phyloP scores from a whole-genome alignment of 2,797 vertebrate species.

The Enteromius afrohamiltoni region DNA sequence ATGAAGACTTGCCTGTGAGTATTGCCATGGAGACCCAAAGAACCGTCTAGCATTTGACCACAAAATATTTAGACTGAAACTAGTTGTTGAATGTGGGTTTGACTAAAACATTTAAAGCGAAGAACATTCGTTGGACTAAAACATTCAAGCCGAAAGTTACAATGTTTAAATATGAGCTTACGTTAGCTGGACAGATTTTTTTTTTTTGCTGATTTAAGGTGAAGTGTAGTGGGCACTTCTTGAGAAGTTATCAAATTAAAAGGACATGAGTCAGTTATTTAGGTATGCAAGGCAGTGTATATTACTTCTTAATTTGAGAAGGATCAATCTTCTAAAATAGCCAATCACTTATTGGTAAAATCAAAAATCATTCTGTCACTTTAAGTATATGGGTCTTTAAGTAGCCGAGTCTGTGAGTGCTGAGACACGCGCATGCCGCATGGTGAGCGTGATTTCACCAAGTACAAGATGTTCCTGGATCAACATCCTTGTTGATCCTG shows the following conservation, averaged over 20 bases:
- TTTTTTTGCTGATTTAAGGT: too few relatives aligned
- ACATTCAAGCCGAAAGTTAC: background rate
- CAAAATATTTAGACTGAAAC: slow-evolving; percentile 24
- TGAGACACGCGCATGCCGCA: background rate
- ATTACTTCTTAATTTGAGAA: background rate
- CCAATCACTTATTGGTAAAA: background rate
- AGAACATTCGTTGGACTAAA: background rate
- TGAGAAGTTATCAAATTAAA: background rate
- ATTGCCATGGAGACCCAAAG: slow-evolving; percentile 21
- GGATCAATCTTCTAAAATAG: background rate
- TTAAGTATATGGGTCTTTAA: background rate
- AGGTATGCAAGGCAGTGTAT: background rate
- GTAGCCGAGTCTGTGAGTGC: background rate
- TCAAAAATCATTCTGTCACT: background rate
- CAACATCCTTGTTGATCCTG: too few relatives aligned
- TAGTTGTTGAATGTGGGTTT: slow-evolving; percentile 14
- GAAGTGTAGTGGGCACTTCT: too few relatives aligned
- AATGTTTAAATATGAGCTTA: too few relatives aligned
- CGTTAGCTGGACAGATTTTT: too few relatives aligned
- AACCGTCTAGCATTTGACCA: slow-evolving; percentile 16
- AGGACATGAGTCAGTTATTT: background rate
- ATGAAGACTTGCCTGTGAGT: background rate
- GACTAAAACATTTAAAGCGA: background rate
- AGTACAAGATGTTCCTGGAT: too few relatives aligned
- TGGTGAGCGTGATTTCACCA: too few relatives aligned